Base-by-base conservation (phyloP, 2,113 vertebrate species). In the Laterallus jamaicensis region DNA sequence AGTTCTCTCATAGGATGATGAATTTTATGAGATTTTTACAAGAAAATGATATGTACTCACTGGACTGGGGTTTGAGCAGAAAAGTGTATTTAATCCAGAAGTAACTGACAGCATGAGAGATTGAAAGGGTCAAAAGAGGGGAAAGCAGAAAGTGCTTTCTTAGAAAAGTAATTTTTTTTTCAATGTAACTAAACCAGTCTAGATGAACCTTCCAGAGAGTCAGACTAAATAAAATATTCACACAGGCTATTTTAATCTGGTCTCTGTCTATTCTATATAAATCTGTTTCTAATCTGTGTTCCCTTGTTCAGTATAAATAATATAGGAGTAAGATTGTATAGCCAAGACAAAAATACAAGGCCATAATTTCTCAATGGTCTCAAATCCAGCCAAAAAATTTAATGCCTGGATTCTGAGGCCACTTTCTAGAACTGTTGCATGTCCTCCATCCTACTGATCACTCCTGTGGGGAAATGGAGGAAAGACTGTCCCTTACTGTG, bases 141-240 rank as follows among this genome's bases (percentile, higher is more conserved):
- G 2, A 54, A 95, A 93, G 70, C 50, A 89, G 78, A 84, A 95
- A 94, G 58, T 74, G 63, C 63, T 93, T 90, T 92, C 78, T 87
- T 87, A 70, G 82, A 80, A 85, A 82, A 92, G 87, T 84, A 82
- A 79, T 87, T 75, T 95, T 95, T 92, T 77, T 77, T 87, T 92
- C 67, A 37, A 5, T 85, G 54, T 77, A 91, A 84, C 86, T 69
- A 70, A 94, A 87, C 42, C 54, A 91, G 75, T 88, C 85, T 68
- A 81, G 26, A 75, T 79, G 86, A 95, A 42, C 24, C 63, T 89
- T 91, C 54, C 74, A 69, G 26, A 85, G 81, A 82, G 44, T 80
- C 81, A 80, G 89, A 85, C 70, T 50, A 73, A 81, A 89, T 94
- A 91, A 96, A 96, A 94, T 96, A 96, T 95, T 95, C 50, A 94